phyloP scores from a whole-genome alignment of 2,113 vertebrate species.

The Malurus elegans region DNA sequence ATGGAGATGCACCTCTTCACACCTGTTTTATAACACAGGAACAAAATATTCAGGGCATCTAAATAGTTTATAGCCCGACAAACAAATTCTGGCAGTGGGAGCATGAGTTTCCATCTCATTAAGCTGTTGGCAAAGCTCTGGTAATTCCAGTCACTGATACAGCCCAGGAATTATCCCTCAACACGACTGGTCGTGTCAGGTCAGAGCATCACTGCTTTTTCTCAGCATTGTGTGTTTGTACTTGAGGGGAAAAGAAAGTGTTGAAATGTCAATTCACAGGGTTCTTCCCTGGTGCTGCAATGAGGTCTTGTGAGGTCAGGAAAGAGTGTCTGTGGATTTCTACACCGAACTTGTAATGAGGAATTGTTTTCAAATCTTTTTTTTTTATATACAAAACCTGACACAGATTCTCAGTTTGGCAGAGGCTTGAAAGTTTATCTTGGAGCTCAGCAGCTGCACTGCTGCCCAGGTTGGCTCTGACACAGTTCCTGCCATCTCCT shows the following conservation, averaged over 20 bases:
- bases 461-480: background rate
- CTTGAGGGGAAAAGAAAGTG: background rate
- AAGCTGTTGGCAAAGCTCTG: constrained; percentile 52
- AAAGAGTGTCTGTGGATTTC: background rate
- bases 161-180: background rate
- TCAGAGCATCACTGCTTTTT: constrained; percentile 38
- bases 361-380: background rate
- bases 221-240: constrained; percentile 24
- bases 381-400: background rate
- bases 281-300: background rate
- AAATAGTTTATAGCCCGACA: constrained; percentile 2
- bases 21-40: constrained; percentile 53
- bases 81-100: constrained; percentile 51
- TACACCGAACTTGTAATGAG: background rate
- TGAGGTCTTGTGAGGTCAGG: background rate
- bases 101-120: constrained; percentile 45
- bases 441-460: background rate
- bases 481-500: background rate
- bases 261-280: constrained; percentile 1
- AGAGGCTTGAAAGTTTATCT: background rate
- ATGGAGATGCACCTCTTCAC: background rate
- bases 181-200: background rate
- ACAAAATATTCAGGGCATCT: constrained; percentile 11
- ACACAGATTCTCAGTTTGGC: background rate
- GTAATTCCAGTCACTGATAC: constrained; percentile 59